These are phyloP conservation scores for Apodemia zela DNA, from an alignment of 2,888 invertebrate species.

Conservation along the genomic window DNA sequence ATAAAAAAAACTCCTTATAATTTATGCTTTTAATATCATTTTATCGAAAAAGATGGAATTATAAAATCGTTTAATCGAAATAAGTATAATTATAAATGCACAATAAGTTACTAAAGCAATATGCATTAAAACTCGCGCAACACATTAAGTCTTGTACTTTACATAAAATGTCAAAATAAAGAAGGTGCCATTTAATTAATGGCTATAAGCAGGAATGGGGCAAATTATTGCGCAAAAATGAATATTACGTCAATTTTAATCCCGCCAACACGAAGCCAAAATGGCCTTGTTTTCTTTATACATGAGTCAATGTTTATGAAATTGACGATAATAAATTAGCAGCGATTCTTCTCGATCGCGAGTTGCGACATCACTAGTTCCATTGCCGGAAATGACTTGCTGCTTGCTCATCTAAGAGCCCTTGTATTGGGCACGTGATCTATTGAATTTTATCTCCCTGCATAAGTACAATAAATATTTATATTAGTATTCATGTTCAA, in stretches of 20 bases:
- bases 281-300: constrained; percentile 45
- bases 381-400: constrained; percentile 70
- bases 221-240: constrained; percentile 29
- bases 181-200: constrained; percentile 29
- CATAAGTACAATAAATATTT: constrained; percentile 31
- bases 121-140: constrained; percentile 6
- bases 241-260: constrained; percentile 30
- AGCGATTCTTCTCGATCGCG: constrained; percentile 56
- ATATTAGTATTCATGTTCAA: constrained; percentile 19
- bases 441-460: constrained; percentile 27
- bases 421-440: constrained; percentile 49
- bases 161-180: constrained; percentile 25
- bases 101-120: constrained; percentile 14
- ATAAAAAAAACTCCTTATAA: neutral
- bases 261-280: constrained; percentile 33
- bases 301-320: constrained; percentile 67
- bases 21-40: neutral
- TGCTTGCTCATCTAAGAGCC: constrained; percentile 52
- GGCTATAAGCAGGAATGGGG: constrained; percentile 24
- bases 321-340: constrained; percentile 73
- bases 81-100: neutral
- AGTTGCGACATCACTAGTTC: constrained; percentile 43
- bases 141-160: constrained; percentile 16
- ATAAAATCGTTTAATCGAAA: neutral
- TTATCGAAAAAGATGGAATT: neutral